Conservation (phyloP, 1,140 invertebrate species). For the Phortica variegata region DNA sequence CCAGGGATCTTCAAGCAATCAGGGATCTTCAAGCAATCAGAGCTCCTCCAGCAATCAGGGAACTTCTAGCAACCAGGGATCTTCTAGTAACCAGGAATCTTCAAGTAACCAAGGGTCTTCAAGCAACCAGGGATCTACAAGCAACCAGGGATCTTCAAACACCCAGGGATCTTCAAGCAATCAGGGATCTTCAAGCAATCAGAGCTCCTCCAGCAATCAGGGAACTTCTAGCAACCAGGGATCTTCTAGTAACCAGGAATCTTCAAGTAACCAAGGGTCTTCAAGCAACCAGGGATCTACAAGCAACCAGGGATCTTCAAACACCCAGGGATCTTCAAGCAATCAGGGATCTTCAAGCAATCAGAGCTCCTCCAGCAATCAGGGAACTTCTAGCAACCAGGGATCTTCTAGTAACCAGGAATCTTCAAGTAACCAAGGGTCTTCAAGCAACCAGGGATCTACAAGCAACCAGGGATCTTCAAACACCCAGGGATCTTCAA, state of each 20-base stretch:
- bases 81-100: slow-evolving; percentile 8
- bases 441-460: slow-evolving; percentile 11
- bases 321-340: no score
- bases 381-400: neutral
- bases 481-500: no score
- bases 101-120: slow-evolving; percentile 1
- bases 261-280: no score
- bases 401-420: slow-evolving; percentile 9
- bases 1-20: slow-evolving; percentile 3
- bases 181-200: slow-evolving; percentile 1
- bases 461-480: slow-evolving; percentile 3
- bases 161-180: slow-evolving; percentile 14
- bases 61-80: slow-evolving; percentile 1
- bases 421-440: slow-evolving; percentile 17
- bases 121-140: neutral
- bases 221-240: slow-evolving; percentile 18
- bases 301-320: neutral
- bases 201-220: slow-evolving; percentile 10
- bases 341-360: no score
- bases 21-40: slow-evolving; percentile 6
- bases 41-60: neutral
- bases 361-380: neutral
- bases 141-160: slow-evolving; percentile 18
- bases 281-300: neutral
- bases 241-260: slow-evolving; percentile 12